Percentiles rank a stretch among this genome's conserved stretches.
Evolutionary conservation across 2,797 vertebrate genomes (phyloP).

Genomic region (Epinephelus coioides): DNA sequence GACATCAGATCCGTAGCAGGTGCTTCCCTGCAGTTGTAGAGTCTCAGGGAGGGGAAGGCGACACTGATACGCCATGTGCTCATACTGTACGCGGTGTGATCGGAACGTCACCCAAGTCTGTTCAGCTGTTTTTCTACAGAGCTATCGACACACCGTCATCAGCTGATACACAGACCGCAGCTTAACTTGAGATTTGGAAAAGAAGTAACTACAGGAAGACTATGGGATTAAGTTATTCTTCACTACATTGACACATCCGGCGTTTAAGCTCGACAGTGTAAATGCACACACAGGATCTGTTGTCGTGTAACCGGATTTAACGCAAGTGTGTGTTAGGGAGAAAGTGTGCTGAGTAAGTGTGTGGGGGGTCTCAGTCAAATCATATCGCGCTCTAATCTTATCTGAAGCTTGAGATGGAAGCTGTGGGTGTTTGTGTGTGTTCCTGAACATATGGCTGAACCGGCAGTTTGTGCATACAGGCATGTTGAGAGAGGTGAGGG

Average conservation of each 20-base stretch:
- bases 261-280: background rate
- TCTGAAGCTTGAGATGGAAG: slow-evolving; percentile 55
- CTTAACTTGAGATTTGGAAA: slow-evolving; percentile 1
- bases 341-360: slow-evolving; percentile 25
- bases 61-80: slow-evolving; percentile 46
- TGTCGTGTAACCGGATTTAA: slow-evolving; percentile 25
- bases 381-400: slow-evolving; percentile 65
- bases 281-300: slow-evolving; percentile 5
- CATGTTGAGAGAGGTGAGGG: slow-evolving; percentile 45
- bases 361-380: slow-evolving; percentile 57
- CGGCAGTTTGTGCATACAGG: slow-evolving; percentile 52
- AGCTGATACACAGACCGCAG: background rate
- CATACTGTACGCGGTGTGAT: slow-evolving; percentile 28
- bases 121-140: slow-evolving; percentile 51
- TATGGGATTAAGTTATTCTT: background rate
- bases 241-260: background rate
- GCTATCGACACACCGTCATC: slow-evolving; percentile 12
- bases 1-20: slow-evolving; percentile 72
- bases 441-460: slow-evolving; percentile 42
- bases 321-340: background rate
- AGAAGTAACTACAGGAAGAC: background rate
- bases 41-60: slow-evolving; percentile 12
- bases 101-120: slow-evolving; percentile 29
- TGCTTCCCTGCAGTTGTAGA: slow-evolving; percentile 50
- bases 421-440: slow-evolving; percentile 49